A percentile compares a stretch with the other conserved stretches of the same genome.
These are phyloP conservation scores for Thalassophryne amazonica DNA, from an alignment of 2,797 vertebrate species.

Conservation along the genomic window DNA sequence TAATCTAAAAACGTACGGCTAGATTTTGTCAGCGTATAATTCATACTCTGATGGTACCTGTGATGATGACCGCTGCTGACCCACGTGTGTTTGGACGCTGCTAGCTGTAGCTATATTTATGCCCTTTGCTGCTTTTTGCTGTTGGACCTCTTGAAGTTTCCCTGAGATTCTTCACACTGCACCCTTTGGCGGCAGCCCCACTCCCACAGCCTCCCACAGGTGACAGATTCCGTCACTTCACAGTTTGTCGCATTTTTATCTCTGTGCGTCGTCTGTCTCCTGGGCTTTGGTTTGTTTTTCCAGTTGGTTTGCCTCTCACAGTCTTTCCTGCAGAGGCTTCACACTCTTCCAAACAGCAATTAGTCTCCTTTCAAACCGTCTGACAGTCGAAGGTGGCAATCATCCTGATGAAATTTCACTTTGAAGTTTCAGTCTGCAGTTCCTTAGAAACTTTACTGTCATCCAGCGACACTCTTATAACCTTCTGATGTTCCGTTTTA, in stretches of 20 bases:
- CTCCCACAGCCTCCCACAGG: conserved; percentile 11
- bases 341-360: conserved; percentile 36
- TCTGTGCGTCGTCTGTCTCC: conserved; percentile 1
- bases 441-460: conserved; percentile 8
- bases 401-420: conserved; percentile 12
- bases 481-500: conserved; percentile 12
- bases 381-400: conserved; percentile 16
- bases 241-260: conserved; percentile 40
- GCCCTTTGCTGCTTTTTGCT: conserved; percentile 40
- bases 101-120: conserved; percentile 28
- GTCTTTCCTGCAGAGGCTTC: conserved; percentile 18
- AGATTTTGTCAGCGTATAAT: too few relatives aligned
- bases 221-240: conserved; percentile 14
- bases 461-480: not conserved
- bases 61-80: conserved; percentile 4
- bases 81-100: conserved; percentile 10
- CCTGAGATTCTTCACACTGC: conserved; percentile 43
- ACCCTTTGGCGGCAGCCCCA: conserved; percentile 42
- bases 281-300: not conserved
- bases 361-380: conserved; percentile 17
- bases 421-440: not conserved
- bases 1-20: too few relatives aligned
- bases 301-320: conserved; percentile 13
- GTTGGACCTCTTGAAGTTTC: conserved; percentile 36
- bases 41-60: too few relatives aligned